Evolutionary conservation across 2,113 vertebrate species (phyloP).

Genomic region (Anoura caudifer): DNA sequence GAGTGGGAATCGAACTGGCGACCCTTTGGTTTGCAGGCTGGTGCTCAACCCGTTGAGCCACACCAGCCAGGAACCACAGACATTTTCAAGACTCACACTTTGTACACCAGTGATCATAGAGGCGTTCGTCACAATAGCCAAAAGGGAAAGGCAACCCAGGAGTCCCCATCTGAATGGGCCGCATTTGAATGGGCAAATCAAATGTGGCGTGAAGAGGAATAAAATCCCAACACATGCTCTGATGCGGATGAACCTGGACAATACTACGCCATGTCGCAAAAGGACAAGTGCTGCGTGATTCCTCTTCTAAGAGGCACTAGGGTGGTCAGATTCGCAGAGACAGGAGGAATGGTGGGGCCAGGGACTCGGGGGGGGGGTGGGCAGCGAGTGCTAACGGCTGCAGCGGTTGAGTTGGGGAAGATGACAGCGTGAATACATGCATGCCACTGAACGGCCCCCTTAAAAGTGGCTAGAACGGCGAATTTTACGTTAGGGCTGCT

Average conservation of each 20-base stretch:
- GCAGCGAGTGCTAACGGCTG: too few relatives aligned
- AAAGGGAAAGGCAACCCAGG: neutral
- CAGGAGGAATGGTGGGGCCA: neutral
- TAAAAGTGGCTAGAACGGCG: neutral
- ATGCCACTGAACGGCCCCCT: neutral
- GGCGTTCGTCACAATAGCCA: neutral
- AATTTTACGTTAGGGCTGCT: fast-evolving
- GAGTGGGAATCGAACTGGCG: too few relatives aligned
- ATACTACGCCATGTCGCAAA: neutral
- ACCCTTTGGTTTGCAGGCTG: too few relatives aligned
- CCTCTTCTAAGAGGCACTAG: fast-evolving
- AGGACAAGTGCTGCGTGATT: too few relatives aligned
- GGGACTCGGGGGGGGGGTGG: fast-evolving
- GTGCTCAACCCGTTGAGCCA: too few relatives aligned
- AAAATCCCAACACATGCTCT: fast-evolving
- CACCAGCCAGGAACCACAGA: too few relatives aligned
- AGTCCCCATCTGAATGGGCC: fast-evolving
- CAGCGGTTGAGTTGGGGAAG: too few relatives aligned
- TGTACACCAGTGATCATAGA: fast-evolving
- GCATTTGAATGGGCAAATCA: too few relatives aligned
- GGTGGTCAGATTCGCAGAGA: neutral
- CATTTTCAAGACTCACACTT: neutral
- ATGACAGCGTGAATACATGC: fast-evolving
- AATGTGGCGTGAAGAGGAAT: neutral
- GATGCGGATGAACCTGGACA: fast-evolving